Percentiles rank a stretch among this genome's conserved stretches.
Conservation (phyloP, 2,113 vertebrate species). For the Hippocampus abdominalis region DNA sequence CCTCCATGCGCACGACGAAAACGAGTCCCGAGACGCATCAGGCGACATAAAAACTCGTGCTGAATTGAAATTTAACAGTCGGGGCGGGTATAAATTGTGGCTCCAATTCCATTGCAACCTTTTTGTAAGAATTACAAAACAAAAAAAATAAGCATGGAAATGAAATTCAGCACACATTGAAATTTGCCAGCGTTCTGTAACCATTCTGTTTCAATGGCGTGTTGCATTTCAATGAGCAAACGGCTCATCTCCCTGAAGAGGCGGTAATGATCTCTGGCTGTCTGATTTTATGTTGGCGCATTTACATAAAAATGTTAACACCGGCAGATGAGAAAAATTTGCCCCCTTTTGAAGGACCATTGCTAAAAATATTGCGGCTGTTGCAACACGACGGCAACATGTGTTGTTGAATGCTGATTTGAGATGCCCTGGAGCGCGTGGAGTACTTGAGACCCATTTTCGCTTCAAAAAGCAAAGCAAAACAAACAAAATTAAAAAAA, state of each 20-base stretch:
- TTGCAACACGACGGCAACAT: slow-evolving; percentile 61
- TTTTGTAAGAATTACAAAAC: slow-evolving; percentile 10
- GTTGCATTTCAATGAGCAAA: slow-evolving; percentile 25
- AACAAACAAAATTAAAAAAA: background rate
- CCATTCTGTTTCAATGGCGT: slow-evolving; percentile 10
- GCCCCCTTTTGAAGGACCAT: slow-evolving; percentile 18
- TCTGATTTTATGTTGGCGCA: slow-evolving; percentile 42
- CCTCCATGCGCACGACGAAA: background rate
- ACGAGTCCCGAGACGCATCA: slow-evolving; percentile 39
- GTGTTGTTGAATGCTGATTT: slow-evolving; percentile 35
- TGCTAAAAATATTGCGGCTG: slow-evolving; percentile 60
- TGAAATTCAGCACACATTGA: slow-evolving; percentile 20
- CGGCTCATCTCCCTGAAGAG: slow-evolving; percentile 50
- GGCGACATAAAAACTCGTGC: slow-evolving; percentile 40
- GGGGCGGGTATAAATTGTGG: slow-evolving; percentile 2
- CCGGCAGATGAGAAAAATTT: slow-evolving; percentile 40
- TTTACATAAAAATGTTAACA: slow-evolving; percentile 53
- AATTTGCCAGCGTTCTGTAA: slow-evolving; percentile 17
- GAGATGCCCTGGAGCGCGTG: slow-evolving; percentile 24
- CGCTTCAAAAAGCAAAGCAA: slow-evolving; percentile 20
- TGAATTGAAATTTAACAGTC: slow-evolving; percentile 48
- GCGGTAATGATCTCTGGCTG: slow-evolving; percentile 43
- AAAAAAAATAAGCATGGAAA: background rate
- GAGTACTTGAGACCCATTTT: slow-evolving; percentile 23
- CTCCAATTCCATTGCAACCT: background rate